Evolutionary conservation across 2,113 vertebrate genomes (phyloP), one percentile per base, ranked within the genome.

Genomic region (Coptodon rendalli): DNA sequence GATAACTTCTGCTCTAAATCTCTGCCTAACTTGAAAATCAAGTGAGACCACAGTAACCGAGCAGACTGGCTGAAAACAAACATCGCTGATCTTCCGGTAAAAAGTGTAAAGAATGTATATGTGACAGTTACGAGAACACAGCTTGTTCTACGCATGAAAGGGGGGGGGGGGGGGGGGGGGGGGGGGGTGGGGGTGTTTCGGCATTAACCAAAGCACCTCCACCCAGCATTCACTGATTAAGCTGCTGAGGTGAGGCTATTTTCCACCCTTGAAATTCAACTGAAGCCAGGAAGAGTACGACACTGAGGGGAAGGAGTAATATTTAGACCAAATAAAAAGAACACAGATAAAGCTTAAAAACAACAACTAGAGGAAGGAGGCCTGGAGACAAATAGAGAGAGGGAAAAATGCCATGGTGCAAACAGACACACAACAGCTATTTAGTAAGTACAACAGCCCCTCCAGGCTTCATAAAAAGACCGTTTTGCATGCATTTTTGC

Each of bases 81-180:
- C 10, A 86, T 61, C 66, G 89, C 76, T 56, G 83, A 88, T 90
- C 57, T 43, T 59, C 68, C 17, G 86, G 84, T 22, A 48, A 57
- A 82, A 91, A 92, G 94, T 81, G 90, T 92, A 36, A 94, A 92
- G 92, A 94, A 95, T 94, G 91, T 89, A 71, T 92, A 89, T 87
- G 90, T 91, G 85, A 88, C 82, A 84, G 80, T 57, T 88, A 90
- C 83, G n/a, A 52, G 61, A 91, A 87, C 86, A 84, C 56, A 84
- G 90, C 22, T 86, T 89, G 86, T 84, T 85, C 83, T 73, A 48
- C 6, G 4, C 61, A 90, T 78, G 86, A 94, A 87, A 61, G 54
- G 10, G 86, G 68, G 84, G 91, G 90, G 43, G 52, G 85, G 71
- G 45, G 73, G 11, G 45, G 45, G n/a, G n/a, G 54, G 10, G 86